Base-by-base conservation (phyloP, 2,888 invertebrate genomes). In the Tenodera sinensis region DNA sequence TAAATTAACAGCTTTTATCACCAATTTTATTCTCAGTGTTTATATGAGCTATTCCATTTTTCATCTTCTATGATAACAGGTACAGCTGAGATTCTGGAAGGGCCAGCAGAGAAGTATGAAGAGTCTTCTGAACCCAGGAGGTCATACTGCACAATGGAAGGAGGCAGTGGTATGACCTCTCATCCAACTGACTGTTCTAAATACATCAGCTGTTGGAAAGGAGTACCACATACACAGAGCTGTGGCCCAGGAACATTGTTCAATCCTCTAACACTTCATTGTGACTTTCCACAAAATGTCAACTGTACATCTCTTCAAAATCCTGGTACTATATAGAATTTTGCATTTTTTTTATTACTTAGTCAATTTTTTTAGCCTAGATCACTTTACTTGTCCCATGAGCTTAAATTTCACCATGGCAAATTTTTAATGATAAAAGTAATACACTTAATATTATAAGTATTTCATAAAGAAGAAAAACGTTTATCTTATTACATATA, bases 161-260 rank as follows among this genome's bases (percentile, higher is more conserved):
- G 89, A 88, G 89, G 90, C 12, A 94, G 92, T 86, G 96, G 96
- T 0, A 91, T 96, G 20, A 92, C 94, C 42, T 94, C 95, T 0
- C 95, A 96, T 93, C 95, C 96, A 0, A 92, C 92, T 0, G 94
- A 95, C 89, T 96, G 96, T 91, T 93, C 93, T 0, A 95, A 96
- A 91, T 96, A 95, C 92, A 91, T 96, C 28, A 95, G 95, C 91
- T 96, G 96, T 91, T 95, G 93, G 15, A 93, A 95, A 91, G 96
- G 96, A 0, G 93, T 92, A 81, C 94, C 95, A 0, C 94, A 94
- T 90, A 92, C 95, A 3, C 95, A 95, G 93, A 93, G 93, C 85
- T 96, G 96, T 92, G 95, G 94, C 3, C 95, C 95, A 2, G 96
- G 96, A 28, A 96, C 96, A 0, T 94, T 95, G 0, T 96, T 95